A percentile compares a stretch with the other conserved stretches of the same genome.
Evolutionary conservation across 2,113 vertebrate genomes (phyloP).

Genomic region (Rhea americana): DNA sequence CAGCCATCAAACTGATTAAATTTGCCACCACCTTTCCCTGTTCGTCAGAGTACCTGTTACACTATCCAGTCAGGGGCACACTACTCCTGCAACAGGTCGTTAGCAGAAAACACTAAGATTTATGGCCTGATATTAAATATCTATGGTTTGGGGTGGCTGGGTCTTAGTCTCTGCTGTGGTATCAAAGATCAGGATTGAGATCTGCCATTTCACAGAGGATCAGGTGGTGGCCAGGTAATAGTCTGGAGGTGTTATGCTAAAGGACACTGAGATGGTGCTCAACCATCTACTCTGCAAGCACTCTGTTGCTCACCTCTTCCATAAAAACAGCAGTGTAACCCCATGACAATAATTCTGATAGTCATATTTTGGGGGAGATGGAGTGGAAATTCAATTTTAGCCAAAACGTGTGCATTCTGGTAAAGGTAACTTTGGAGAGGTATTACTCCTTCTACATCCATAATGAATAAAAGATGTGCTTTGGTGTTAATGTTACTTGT

Average conservation of each 20-base stretch:
- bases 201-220: neutral
- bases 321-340: neutral
- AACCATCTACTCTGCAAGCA: rapidly evolving
- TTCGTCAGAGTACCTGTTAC: neutral
- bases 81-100: neutral
- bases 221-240: neutral
- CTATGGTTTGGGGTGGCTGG: neutral
- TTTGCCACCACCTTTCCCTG: neutral
- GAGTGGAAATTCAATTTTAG: neutral
- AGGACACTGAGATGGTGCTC: neutral
- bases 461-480: neutral
- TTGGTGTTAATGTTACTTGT: neutral
- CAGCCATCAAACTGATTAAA: neutral
- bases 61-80: neutral
- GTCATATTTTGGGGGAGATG: rapidly evolving
- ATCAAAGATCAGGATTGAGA: neutral
- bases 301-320: neutral
- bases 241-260: neutral
- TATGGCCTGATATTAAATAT: neutral
- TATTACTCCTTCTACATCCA: neutral
- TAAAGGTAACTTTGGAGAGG: neutral
- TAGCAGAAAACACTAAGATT: neutral
- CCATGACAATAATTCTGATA: neutral
- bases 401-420: neutral
- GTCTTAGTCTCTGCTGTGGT: no score